Evolutionary conservation across 2,888 invertebrate genomes (phyloP), one percentile per base, ranked within the genome.

Genomic region (Portevinia maculata): DNA sequence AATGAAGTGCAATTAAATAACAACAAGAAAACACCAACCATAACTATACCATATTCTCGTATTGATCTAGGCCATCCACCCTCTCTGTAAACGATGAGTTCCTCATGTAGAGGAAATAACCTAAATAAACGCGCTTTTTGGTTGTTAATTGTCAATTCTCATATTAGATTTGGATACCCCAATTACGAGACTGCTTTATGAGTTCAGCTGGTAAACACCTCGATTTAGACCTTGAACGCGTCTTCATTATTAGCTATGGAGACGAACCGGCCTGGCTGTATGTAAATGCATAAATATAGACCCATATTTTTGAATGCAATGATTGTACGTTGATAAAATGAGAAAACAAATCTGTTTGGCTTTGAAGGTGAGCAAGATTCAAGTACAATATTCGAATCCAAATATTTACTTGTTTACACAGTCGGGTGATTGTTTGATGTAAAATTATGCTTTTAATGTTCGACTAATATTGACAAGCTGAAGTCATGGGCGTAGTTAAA

Each of bases 131-230:
- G 15, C 4, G 9, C n/a, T 24, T 24, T 21, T 48, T 48, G 24
- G 1, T 44, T 44, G 17, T 44, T 19, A 44, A 44, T 44, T 44
- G 19, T 44, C 19, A 0, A 3, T 44, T 21, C n/a, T 24, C 24
- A 6, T 24, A n/a, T 7, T 48, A 28, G 2, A 6, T 13, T 24
- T 13, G 24, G 3, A 13, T 15, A 28, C 39, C 24, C 24, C 44
- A 60, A 60, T 32, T 46, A 60, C 19, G 60, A 60, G 46, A 32
- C 19, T n/a, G 19, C 19, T 60, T 46, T 46, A 60, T 32, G 17
- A 44, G n/a, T 46, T 28, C 13, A 11, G 17, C 41, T 11, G 28
- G 17, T 17, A 59, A 59, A 59, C 41, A 59, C 15, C 13, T 28
- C 28, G 13, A 46, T 44, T 60, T 6, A 30, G 7, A 17, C 41